These are phyloP conservation scores for Sphaerophoria rueppellii DNA, from an alignment of 2,888 invertebrate genomes.

Conservation along the genomic window DNA sequence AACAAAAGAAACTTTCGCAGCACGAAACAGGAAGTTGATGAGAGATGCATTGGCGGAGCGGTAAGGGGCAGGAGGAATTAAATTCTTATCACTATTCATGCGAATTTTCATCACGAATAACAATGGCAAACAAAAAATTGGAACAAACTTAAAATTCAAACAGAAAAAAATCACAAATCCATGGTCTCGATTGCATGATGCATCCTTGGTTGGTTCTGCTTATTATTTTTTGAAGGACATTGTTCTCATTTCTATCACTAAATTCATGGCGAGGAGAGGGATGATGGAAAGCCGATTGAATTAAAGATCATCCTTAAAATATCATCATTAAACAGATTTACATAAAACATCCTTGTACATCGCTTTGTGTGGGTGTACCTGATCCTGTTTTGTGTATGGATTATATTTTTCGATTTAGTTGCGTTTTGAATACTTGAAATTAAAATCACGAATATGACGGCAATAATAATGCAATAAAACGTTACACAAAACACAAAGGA, in stretches of 20 bases:
- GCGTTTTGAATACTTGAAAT: conserved; percentile 8
- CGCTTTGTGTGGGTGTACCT: not conserved
- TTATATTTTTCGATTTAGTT: conserved; percentile 11
- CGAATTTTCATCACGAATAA: conserved; percentile 35
- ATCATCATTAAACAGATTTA: conserved; percentile 53
- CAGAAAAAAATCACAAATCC: conserved; percentile 27
- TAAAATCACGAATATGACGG: conserved; percentile 54
- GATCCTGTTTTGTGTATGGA: not conserved
- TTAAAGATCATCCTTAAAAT: conserved; percentile 31
- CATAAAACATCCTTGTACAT: not conserved
- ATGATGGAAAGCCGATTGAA: conserved; percentile 39
- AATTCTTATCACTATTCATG: conserved; percentile 67
- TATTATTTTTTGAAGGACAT: conserved; percentile 13
- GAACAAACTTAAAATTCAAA: conserved; percentile 47
- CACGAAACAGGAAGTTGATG: not conserved
- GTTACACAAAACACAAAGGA: conserved; percentile 44
- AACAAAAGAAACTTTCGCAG: conserved; percentile 33
- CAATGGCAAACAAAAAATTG: conserved; percentile 18
- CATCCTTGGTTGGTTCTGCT: conserved; percentile 18
- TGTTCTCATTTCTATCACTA: conserved; percentile 36
- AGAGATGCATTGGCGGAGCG: not conserved
- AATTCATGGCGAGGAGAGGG: conserved; percentile 22
- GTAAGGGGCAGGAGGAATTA: conserved; percentile 57
- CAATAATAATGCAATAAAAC: conserved; percentile 66
- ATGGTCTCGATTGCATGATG: conserved; percentile 26